Conservation (phyloP, 2,113 vertebrate genomes). For the Grantiella picta region DNA sequence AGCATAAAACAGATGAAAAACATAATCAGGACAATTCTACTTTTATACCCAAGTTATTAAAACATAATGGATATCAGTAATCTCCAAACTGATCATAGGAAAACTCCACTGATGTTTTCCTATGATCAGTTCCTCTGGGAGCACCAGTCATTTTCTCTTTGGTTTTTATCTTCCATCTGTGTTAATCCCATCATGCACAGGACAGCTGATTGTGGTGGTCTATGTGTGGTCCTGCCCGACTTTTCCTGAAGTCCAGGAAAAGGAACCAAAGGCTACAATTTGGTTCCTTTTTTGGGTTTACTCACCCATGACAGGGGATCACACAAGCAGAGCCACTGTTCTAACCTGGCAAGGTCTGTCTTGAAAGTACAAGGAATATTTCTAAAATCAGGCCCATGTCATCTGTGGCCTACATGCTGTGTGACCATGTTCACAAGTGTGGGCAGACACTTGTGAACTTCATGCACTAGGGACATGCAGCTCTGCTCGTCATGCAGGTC, state of each 20-base stretch:
- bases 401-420: background rate
- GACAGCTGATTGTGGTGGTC: background rate
- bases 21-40: background rate
- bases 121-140: background rate
- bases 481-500: rapidly evolving
- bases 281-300: background rate
- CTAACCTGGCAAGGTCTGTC: background rate
- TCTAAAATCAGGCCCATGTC: background rate
- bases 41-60: background rate
- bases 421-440: rapidly evolving
- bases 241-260: background rate
- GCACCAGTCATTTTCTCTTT: background rate
- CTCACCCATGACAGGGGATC: background rate
- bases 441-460: background rate
- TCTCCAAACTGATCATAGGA: background rate
- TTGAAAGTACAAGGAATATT: background rate
- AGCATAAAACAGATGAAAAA: background rate
- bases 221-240: rapidly evolving
- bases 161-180: background rate
- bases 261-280: background rate
- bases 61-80: background rate
- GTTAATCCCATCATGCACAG: background rate
- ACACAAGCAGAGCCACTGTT: background rate
- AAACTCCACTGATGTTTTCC: background rate
- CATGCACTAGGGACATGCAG: rapidly evolving